phyloP scores from a whole-genome alignment of 2,113 vertebrate species.

The Agelaius phoeniceus region DNA sequence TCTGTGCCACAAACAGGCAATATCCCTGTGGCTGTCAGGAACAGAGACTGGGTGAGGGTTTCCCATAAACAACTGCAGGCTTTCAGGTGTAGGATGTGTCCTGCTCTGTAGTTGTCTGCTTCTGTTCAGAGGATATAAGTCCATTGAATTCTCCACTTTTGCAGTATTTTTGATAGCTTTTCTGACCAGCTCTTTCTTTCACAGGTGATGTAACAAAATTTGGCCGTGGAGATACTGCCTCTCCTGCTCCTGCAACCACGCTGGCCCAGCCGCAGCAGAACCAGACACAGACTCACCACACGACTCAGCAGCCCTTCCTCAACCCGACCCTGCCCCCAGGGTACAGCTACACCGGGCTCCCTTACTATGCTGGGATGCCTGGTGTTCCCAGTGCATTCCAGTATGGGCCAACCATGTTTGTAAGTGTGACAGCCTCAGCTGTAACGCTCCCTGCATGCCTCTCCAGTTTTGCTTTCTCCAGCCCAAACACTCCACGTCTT shows the following conservation, averaged over 20 bases:
- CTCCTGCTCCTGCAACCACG: slow-evolving; percentile 89
- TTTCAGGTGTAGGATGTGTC: not conserved
- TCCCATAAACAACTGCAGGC: not conserved
- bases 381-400: slow-evolving; percentile 94
- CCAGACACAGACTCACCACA: slow-evolving; percentile 86
- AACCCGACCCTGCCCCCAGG: slow-evolving; percentile 90
- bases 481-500: not conserved
- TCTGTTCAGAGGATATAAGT: not conserved
- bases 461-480: not conserved
- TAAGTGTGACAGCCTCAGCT: slow-evolving; percentile 62
- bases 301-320: slow-evolving; percentile 91
- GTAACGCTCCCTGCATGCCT: rapidly evolving
- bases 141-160: not conserved
- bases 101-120: not conserved
- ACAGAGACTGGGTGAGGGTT: not conserved
- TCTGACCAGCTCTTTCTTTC: not conserved
- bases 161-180: not conserved
- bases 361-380: slow-evolving; percentile 90
- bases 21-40: not conserved
- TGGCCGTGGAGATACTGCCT: slow-evolving; percentile 91
- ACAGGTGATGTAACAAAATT: slow-evolving; percentile 94
- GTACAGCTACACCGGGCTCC: slow-evolving; percentile 94
- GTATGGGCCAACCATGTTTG: slow-evolving; percentile 94
- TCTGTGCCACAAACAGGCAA: not conserved
- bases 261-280: slow-evolving; percentile 86